These are phyloP conservation scores for Hypocryptadius cinnamomeus DNA, from an alignment of 2,113 vertebrate genomes.

Conservation along the genomic window DNA sequence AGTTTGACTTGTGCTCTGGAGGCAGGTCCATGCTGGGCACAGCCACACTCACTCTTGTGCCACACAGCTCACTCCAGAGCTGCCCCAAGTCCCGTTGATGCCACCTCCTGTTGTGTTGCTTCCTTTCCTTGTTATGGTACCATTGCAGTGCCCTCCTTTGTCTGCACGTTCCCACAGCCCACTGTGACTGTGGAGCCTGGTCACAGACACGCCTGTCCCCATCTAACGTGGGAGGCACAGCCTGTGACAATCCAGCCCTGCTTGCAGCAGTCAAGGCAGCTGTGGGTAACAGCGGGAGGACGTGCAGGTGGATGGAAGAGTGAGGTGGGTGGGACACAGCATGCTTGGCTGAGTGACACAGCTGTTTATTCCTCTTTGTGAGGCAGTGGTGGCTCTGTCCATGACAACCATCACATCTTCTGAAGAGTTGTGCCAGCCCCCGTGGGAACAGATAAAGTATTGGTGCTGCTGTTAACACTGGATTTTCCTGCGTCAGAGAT, in stretches of 20 bases:
- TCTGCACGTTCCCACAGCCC: background rate
- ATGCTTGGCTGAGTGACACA: too few relatives aligned
- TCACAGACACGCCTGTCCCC: rapidly evolving
- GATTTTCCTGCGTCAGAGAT: background rate
- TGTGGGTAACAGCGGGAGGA: rapidly evolving
- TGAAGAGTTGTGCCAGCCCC: background rate
- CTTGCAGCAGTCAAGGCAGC: background rate
- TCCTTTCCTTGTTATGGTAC: background rate
- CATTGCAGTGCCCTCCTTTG: background rate
- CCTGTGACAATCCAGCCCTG: background rate
- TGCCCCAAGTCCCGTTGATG: rapidly evolving
- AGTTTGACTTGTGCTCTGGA: background rate
- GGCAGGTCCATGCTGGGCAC: background rate
- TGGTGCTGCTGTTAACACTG: background rate
- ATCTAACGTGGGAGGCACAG: rapidly evolving
- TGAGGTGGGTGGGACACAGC: background rate
- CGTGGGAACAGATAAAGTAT: background rate
- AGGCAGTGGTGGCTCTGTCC: background rate
- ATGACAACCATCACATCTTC: background rate
- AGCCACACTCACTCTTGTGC: background rate
- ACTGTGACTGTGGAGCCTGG: rapidly evolving
- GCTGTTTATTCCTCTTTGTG: background rate
- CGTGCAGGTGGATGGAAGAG: rapidly evolving
- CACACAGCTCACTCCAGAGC: background rate
- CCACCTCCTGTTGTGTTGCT: background rate